Percentiles rank a stretch among this genome's conserved stretches.
phyloP scores from a whole-genome alignment of 1,140 invertebrate genomes.

The Pteromalus puparum region DNA sequence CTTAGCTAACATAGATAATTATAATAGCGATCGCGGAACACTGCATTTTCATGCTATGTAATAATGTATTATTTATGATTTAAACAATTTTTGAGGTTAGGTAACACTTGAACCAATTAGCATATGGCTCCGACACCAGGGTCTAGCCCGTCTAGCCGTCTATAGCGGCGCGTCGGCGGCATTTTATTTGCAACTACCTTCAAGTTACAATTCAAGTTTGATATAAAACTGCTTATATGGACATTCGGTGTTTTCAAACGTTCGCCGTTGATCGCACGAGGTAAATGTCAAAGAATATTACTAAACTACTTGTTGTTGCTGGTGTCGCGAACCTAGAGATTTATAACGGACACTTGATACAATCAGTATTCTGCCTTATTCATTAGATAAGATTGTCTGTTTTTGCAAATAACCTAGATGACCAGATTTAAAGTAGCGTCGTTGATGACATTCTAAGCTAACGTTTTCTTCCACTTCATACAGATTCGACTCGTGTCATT shows the following conservation, averaged over 20 bases:
- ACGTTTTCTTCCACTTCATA: conserved; percentile 29
- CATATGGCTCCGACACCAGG: no score
- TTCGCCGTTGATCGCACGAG: conserved; percentile 54
- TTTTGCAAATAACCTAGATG: conserved; percentile 39
- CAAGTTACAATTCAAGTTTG: conserved; percentile 63
- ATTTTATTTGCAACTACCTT: conserved; percentile 58
- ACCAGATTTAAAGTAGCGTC: conserved; percentile 18
- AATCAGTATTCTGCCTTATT: conserved; percentile 10
- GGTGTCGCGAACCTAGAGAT: not conserved
- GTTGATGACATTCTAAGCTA: conserved; percentile 27
- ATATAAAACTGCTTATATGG: conserved; percentile 71
- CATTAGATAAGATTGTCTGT: conserved; percentile 2
- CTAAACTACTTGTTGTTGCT: conserved; percentile 22
- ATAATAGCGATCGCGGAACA: no score
- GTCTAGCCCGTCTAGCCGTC: no score
- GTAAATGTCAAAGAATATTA: conserved; percentile 55
- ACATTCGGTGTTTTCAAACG: conserved; percentile 62
- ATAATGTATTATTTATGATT: no score
- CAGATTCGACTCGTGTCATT: conserved; percentile 38
- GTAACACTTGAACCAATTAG: no score
- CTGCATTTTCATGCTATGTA: no score
- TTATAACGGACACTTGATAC: conserved; percentile 20
- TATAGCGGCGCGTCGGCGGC: not conserved
- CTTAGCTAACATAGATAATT: no score
- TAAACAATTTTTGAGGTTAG: no score